Percentiles rank a stretch among this genome's conserved stretches.
Evolutionary conservation across 2,797 vertebrate species (phyloP).

Genomic region (Pseudochromis fuscus): DNA sequence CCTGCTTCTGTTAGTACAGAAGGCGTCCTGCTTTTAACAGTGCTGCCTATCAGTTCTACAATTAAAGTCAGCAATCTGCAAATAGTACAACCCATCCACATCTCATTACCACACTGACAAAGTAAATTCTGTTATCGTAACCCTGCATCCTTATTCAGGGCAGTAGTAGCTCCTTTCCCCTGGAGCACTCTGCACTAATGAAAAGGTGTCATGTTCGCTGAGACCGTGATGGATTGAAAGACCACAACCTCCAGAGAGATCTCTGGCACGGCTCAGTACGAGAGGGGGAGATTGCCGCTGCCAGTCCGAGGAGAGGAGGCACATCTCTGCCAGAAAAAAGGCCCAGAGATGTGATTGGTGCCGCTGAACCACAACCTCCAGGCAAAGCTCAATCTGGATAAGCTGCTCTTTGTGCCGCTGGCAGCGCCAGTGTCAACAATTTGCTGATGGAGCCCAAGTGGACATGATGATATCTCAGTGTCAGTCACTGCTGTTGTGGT

Average conservation of each 20-base stretch:
- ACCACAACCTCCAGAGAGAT: conserved; percentile 61
- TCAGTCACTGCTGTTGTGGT: conserved; percentile 10
- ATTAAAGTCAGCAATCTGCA: too few relatives aligned
- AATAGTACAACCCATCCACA: conserved; percentile 12
- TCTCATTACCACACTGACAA: conserved; percentile 25
- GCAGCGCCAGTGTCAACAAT: conserved; percentile 55
- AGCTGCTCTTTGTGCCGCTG: conserved; percentile 46
- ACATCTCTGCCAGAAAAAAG: conserved; percentile 57
- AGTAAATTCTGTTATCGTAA: conserved; percentile 34
- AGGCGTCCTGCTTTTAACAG: conserved; percentile 3
- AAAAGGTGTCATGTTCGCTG: conserved; percentile 69
- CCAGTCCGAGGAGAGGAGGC: conserved; percentile 24
- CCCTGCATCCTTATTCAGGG: conserved; percentile 21
- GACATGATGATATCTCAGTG: conserved; percentile 34
- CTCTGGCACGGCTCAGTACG: conserved; percentile 55
- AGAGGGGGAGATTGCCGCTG: conserved; percentile 29
- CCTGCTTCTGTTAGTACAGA: conserved; percentile 34
- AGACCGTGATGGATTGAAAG: conserved; percentile 74
- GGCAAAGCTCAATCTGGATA: conserved; percentile 61
- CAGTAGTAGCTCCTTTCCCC: conserved; percentile 18
- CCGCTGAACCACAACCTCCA: conserved; percentile 61
- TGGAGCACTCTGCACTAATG: conserved; percentile 80
- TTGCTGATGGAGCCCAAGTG: conserved; percentile 60
- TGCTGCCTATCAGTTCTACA: too few relatives aligned
- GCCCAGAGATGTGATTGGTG: conserved; percentile 76